Conservation (phyloP, 53 echinoderm and acorn worm species). For the Paracentrotus lividus region DNA sequence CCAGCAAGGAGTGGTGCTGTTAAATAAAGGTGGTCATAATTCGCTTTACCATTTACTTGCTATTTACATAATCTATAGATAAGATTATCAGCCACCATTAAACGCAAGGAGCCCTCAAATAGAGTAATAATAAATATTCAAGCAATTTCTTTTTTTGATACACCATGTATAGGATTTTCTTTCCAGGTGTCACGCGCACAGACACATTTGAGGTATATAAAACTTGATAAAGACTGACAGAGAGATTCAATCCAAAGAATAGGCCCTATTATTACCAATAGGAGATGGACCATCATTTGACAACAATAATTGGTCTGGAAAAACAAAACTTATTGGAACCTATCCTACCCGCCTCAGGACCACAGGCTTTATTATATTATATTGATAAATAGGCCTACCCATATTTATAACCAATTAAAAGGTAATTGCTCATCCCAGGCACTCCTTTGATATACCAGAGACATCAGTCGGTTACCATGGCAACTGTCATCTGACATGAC, state of each 20-base stretch:
- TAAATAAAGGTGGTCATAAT: too few species aligned
- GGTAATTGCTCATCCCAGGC: neutral
- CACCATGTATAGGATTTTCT: too few species aligned
- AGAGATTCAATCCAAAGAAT: neutral
- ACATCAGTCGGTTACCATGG: neutral
- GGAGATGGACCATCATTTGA: conserved; percentile 1
- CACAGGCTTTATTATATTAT: too few species aligned
- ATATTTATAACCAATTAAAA: neutral
- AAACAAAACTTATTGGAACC: neutral
- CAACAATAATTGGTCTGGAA: neutral
- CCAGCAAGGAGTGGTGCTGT: too few species aligned
- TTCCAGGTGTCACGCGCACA: too few species aligned
- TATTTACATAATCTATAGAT: too few species aligned
- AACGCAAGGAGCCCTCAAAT: too few species aligned
- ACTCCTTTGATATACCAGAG: neutral
- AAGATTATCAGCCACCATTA: too few species aligned
- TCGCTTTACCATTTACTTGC: too few species aligned
- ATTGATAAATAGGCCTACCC: neutral
- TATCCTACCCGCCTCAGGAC: neutral
- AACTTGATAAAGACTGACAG: conserved; percentile 5
- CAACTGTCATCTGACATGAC: conserved; percentile 25
- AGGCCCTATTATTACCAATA: too few species aligned
- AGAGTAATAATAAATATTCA: neutral
- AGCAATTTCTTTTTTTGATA: too few species aligned
- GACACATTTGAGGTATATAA: neutral